Evolutionary conservation across 1,140 invertebrate genomes (phyloP), one percentile per base, ranked within the genome.

Genomic region (Notospermus geniculatus): DNA sequence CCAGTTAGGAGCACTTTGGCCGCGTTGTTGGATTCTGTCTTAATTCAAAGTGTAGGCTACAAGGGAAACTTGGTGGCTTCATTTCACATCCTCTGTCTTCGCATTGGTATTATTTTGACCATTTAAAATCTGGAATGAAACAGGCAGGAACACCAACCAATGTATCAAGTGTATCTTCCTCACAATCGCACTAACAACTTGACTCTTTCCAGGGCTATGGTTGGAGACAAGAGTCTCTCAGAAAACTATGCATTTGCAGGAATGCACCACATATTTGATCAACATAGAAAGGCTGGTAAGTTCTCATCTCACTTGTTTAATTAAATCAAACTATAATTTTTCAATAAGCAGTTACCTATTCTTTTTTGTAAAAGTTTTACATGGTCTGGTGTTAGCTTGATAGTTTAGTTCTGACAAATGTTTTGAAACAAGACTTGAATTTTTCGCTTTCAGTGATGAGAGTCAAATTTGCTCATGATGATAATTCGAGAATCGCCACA

Each of bases 401-500:
- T 45, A 22, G 15, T 27, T 53, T 62, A 36, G 1, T 19, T 23
- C 15, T 36, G 4, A 7, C 32, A 36, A n/a, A n/a, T n/a, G n/a
- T n/a, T n/a, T n/a, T n/a, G n/a, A n/a, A n/a, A n/a, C n/a, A n/a
- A n/a, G n/a, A n/a, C n/a, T n/a, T n/a, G 41, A 2, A 17, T 41
- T n/a, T 46, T 43, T 60, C 15, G 29, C 25, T 70, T 73, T 11
- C 63, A 73, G 89, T 93, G 17, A 89, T 87, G n/a, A 87, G 90
- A 79, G 84, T 93, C 2, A 91, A 90, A 79, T 95, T 94, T 85
- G 91, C 91, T 0, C 90, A 93, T 79, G 91, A 93, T 82, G 91
- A 94, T 73, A 86, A 87, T 59, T 88, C 89, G 4, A 85, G 87
- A 66, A 81, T 94, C 32, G 91, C 90, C 54, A 91, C 89, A 76